Conservation (phyloP, 2,113 vertebrate genomes). For the Muntiacus reevesi region DNA sequence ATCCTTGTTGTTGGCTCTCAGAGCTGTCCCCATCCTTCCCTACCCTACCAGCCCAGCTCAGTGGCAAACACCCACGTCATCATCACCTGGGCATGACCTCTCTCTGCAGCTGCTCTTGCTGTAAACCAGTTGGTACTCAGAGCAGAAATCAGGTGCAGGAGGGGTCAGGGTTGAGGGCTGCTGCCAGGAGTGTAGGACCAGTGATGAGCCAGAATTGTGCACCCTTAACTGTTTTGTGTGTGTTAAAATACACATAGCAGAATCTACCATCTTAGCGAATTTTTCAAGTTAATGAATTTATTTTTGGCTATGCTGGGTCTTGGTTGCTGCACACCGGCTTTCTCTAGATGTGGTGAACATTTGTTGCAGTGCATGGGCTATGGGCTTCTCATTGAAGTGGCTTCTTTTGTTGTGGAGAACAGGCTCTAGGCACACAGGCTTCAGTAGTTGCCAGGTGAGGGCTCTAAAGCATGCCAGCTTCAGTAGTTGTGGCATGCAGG, state of each 20-base stretch:
- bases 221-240: background rate
- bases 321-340: background rate
- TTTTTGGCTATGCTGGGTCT: background rate
- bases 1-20: background rate
- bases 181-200: background rate
- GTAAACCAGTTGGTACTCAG: background rate
- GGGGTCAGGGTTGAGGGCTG: background rate
- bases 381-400: background rate
- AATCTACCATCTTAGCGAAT: background rate
- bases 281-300: background rate
- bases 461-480: background rate
- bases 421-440: background rate
- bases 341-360: background rate
- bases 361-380: background rate
- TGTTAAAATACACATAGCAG: background rate
- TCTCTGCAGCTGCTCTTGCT: background rate
- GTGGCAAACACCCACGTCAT: rapidly evolving
- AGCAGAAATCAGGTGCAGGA: background rate
- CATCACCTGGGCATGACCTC: background rate
- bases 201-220: background rate
- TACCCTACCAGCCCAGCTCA: background rate
- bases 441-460: background rate
- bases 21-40: background rate
- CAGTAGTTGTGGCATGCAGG: background rate
- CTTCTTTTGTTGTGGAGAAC: background rate